Conservation (phyloP, 2,113 vertebrate species). For the Oreocharis arfaki region DNA sequence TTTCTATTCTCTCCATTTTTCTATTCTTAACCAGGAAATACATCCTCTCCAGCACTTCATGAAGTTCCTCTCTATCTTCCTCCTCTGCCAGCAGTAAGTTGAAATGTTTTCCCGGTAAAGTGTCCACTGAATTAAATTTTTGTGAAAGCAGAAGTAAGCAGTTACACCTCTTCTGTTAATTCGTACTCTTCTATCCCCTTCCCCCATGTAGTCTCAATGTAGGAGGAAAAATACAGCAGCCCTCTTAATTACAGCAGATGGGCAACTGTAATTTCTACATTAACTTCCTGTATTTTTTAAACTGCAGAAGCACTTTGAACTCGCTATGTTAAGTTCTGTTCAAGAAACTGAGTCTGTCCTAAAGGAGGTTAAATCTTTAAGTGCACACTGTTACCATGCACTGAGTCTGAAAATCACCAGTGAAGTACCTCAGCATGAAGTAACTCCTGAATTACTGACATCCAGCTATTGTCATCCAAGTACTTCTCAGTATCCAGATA, state of each 20-base stretch:
- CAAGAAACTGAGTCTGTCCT: not conserved
- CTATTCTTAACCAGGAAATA: not conserved
- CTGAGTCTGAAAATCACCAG: not conserved
- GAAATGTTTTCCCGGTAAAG: not conserved
- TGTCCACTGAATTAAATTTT: not conserved
- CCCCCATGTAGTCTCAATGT: rapidly evolving
- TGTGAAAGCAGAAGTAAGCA: not conserved
- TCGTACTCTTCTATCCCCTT: not conserved
- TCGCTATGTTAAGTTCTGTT: not conserved
- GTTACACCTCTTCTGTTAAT: not conserved
- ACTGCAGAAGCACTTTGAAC: not conserved
- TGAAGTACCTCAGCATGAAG: not conserved
- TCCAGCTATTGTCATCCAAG: not conserved
- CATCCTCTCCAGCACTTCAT: not conserved
- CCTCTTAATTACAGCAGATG: not conserved
- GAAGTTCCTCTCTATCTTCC: not conserved
- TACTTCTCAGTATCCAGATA: not conserved
- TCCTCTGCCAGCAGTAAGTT: not conserved
- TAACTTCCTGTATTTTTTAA: not conserved
- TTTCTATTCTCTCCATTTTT: not conserved
- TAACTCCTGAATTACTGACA: not conserved
- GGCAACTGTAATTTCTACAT: not conserved
- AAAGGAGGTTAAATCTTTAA: not conserved
- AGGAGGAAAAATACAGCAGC: not conserved
- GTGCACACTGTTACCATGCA: not conserved